A percentile compares a stretch with the other conserved stretches of the same genome.
These are phyloP conservation scores for Crioceris asparagi DNA, from an alignment of 2,888 invertebrate species.

Conservation along the genomic window DNA sequence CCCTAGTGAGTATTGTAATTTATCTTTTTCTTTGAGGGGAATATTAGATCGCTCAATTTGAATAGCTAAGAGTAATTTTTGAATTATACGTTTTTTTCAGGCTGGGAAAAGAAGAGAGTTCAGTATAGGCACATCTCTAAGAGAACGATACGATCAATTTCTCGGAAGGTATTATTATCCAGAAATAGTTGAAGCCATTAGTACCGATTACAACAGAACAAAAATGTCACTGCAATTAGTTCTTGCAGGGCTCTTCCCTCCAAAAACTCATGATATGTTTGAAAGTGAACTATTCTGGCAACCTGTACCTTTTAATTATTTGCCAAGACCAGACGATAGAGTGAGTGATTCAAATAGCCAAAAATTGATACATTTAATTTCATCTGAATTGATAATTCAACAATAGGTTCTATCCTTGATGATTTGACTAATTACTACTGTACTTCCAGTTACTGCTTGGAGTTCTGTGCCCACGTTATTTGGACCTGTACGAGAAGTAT, in stretches of 20 bases:
- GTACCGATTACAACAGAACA: slow-evolving; percentile 59
- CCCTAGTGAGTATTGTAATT: slow-evolving; percentile 45
- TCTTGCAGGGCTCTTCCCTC: slow-evolving; percentile 58
- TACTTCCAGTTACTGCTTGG: slow-evolving; percentile 19
- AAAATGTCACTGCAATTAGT: slow-evolving; percentile 59
- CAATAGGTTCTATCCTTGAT: too few relatives aligned
- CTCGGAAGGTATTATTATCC: slow-evolving; percentile 48
- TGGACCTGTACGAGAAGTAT: slow-evolving; percentile 19
- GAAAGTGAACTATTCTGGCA: slow-evolving; percentile 53
- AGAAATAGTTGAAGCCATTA: slow-evolving; percentile 47
- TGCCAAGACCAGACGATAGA: slow-evolving; percentile 33
- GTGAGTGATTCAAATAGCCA: slow-evolving; percentile 19
- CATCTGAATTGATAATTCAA: not conserved
- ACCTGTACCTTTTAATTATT: slow-evolving; percentile 60
- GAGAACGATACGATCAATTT: slow-evolving; percentile 49
- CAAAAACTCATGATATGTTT: slow-evolving; percentile 45
- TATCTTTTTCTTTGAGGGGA: slow-evolving; percentile 1
- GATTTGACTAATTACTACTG: too few relatives aligned
- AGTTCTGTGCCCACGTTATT: slow-evolving; percentile 20
- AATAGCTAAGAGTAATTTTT: too few relatives aligned
- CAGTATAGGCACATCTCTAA: slow-evolving; percentile 49
- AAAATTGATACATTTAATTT: not conserved
- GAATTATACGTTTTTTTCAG: too few relatives aligned
- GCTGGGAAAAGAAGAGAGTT: slow-evolving; percentile 34
- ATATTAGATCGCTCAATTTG: too few relatives aligned